A percentile compares a stretch with the other conserved stretches of the same genome.
These are phyloP conservation scores for Apamea monoglypha DNA, from an alignment of 2,888 invertebrate genomes.

Conservation along the genomic window DNA sequence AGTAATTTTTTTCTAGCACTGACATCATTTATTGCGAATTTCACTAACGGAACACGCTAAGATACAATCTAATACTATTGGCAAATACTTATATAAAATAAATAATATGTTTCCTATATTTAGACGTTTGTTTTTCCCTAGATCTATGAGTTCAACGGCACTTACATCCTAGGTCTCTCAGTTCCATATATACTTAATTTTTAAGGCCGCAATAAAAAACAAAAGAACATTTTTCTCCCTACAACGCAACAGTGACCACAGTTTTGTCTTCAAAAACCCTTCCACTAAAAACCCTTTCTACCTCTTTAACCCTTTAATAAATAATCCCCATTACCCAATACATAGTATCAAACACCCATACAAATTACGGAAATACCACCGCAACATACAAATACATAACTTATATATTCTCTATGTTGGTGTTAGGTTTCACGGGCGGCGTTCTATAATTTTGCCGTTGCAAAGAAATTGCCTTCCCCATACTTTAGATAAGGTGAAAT, in stretches of 20 bases:
- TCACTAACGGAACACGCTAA: background rate
- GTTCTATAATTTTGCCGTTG: slow-evolving; percentile 78
- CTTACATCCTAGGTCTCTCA: background rate
- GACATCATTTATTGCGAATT: background rate
- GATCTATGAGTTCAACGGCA: background rate
- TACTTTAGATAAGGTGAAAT: slow-evolving; percentile 76
- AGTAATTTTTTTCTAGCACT: background rate
- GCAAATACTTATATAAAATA: background rate
- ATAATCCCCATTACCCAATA: slow-evolving; percentile 42
- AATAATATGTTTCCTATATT: background rate
- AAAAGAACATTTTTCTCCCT: background rate
- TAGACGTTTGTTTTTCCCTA: background rate
- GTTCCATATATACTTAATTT: background rate
- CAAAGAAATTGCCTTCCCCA: slow-evolving; percentile 78
- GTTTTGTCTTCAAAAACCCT: background rate
- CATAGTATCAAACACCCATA: slow-evolving; percentile 22
- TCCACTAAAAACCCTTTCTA: background rate
- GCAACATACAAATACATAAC: slow-evolving; percentile 30
- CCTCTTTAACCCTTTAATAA: slow-evolving; percentile 10
- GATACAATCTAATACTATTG: background rate
- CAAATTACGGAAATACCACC: slow-evolving; percentile 51
- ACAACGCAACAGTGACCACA: background rate
- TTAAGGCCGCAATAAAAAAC: background rate
- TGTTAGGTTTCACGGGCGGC: slow-evolving; percentile 75
- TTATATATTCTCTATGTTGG: slow-evolving; percentile 50